phyloP scores from a whole-genome alignment of 1,140 invertebrate species.

The Anoplolepis gracilipes region DNA sequence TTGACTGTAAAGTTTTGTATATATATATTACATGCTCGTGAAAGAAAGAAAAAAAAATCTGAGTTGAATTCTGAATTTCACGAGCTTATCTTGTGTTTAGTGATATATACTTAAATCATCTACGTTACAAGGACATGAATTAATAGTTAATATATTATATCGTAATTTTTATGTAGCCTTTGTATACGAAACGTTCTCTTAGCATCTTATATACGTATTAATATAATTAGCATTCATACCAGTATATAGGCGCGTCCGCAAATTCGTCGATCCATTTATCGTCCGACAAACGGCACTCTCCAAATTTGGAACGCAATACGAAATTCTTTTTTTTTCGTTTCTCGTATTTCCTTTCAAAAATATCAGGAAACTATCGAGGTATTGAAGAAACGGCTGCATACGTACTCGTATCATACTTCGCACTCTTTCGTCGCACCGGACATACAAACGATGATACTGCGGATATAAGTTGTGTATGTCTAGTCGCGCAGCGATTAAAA shows the following conservation, averaged over 20 bases:
- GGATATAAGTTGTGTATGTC: neutral
- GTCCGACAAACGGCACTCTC: conserved; percentile 20
- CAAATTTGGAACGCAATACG: conserved; percentile 54
- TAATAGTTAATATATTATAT: conserved; percentile 75
- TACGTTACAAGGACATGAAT: conserved; percentile 74
- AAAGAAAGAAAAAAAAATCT: neutral
- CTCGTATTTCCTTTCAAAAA: conserved; percentile 70
- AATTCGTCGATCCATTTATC: conserved; percentile 62
- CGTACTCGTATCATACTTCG: conserved; percentile 53
- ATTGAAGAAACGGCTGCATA: conserved; percentile 68
- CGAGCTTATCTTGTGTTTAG: conserved; percentile 12
- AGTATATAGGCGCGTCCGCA: conserved; percentile 60
- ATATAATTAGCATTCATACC: conserved; percentile 74
- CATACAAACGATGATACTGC: conserved; percentile 43
- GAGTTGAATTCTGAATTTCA: neutral
- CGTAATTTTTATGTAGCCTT: conserved; percentile 70
- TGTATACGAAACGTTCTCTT: conserved; percentile 72
- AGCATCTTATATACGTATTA: conserved; percentile 73
- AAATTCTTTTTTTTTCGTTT: conserved; percentile 44
- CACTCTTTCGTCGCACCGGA: conserved; percentile 43
- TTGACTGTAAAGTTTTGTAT: neutral
- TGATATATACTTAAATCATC: conserved; percentile 72
- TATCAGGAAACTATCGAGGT: conserved; percentile 74
- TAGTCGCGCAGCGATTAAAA: conserved; percentile 38
- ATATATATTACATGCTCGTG: neutral